Base-by-base conservation (phyloP, 2,797 vertebrate genomes). In the Rhinatrema bivittatum region DNA sequence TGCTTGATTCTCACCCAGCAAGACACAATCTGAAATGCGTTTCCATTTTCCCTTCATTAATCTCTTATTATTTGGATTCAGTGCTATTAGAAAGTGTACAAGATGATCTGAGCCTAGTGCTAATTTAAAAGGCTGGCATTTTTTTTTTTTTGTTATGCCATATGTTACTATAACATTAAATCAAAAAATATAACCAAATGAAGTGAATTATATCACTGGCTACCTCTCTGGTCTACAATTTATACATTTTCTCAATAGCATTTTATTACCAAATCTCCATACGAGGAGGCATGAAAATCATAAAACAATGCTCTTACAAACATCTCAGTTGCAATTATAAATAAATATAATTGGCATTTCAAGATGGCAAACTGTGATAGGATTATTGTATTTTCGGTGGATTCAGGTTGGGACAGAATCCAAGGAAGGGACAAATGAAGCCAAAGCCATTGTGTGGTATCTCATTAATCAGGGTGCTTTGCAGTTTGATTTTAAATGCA, bases 401-500 rank as follows among this genome's bases (percentile, higher is more conserved):
- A n/a, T n/a, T n/a, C n/a, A n/a, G n/a, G n/a, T n/a, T n/a, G n/a
- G n/a, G n/a, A n/a, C n/a, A n/a, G n/a, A n/a, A n/a, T n/a, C n/a
- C n/a, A n/a, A n/a, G n/a, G n/a, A n/a, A n/a, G n/a, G n/a, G n/a
- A n/a, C n/a, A n/a, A n/a, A n/a, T n/a, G n/a, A n/a, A n/a, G n/a
- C n/a, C n/a, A n/a, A n/a, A 22, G 23, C 15, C 29, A 39, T 48
- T 39, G 22, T 32, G 18, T 60, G 29, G 31, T 41, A 63, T 24
- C 46, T 19, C 40, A 55, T 56, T 51, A 46, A 47, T 70, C 60
- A 39, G 52, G 53, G 43, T 68, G 43, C 42, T 56, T 65, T 56
- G 68, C 62, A 68, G 64, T 36, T 64, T 69, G 62, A 77, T 74
- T 83, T 72, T 59, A 67, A 81, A 83, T 74, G 70, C 75, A 81